Evolutionary conservation across 2,113 vertebrate species (phyloP), one percentile per base, ranked within the genome.

Genomic region (Aptenodytes patagonicus): DNA sequence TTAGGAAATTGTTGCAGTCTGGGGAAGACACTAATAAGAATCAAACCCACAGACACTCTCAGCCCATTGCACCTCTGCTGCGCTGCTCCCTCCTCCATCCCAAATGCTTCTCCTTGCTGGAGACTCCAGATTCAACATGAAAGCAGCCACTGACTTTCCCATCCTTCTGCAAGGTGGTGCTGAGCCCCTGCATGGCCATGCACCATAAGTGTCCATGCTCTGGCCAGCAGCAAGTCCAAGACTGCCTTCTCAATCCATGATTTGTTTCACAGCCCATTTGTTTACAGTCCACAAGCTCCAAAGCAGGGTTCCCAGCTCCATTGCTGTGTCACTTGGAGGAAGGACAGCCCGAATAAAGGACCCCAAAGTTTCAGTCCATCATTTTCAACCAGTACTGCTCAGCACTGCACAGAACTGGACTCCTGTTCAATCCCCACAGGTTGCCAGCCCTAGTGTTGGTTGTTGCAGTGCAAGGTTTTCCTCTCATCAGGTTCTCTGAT

Each of bases 321-420:
- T 6, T 1, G 0, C 40, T 4, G 11, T 2, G 11, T 20, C 38
- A 3, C 17, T 58, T 1, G 0, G 28, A 34, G 17, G 11, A 12
- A 73, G 5, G 22, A 62, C 28, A 46, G 9, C 42, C 31, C 26
- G 3, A 42, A 22, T 3, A 8, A 55, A 65, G 17, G 26, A 83
- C 5, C 3, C 4, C 29, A 17, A 20, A 6, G 24, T 42, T 22
- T 20, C 17, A 24, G 6, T 2, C 32, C 51, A 2, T 21, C 38
- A 1, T 8, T 46, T 76, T 17, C 57, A 54, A 12, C 8, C 10
- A 5, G 6, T 0, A 5, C 34, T 32, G 42, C 82, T 32, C 49
- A 44, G 36, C 58, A 9, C n/a, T 16, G 10, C 29, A 4, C 36
- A 1, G 13, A 66, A 40, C 38, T 14, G 20, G 44, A 13, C 9